phyloP scores from a whole-genome alignment of 2,113 vertebrate species.

The Trichechus manatus region DNA sequence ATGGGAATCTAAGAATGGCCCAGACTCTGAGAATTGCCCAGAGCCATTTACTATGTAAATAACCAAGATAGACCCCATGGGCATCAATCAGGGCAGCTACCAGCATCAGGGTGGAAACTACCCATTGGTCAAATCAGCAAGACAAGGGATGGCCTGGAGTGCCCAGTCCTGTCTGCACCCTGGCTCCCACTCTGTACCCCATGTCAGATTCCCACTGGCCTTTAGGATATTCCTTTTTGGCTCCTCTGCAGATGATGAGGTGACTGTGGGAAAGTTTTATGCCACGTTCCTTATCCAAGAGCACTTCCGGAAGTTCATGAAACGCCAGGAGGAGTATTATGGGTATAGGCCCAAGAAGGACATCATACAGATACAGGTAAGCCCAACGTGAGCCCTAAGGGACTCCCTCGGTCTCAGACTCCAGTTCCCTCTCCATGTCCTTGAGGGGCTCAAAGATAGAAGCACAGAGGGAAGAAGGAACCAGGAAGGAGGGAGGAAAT shows the following conservation, averaged over 20 bases:
- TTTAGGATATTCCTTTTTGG: background rate
- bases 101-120: background rate
- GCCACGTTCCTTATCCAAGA: conserved; percentile 99
- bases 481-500: background rate
- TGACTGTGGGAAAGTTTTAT: conserved; percentile 99
- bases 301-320: conserved; percentile 98
- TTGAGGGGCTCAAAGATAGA: background rate
- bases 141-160: background rate
- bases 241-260: conserved; percentile 94
- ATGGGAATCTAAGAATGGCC: background rate
- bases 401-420: accelerated
- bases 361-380: conserved; percentile 94
- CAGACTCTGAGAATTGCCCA: background rate
- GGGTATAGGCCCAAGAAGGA: conserved; percentile 98
- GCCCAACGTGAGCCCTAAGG: background rate
- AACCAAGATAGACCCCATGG: background rate
- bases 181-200: background rate
- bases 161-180: accelerated
- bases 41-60: background rate
- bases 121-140: background rate
- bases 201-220: background rate
- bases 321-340: conserved; percentile 98
- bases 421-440: background rate
- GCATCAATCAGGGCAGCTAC: background rate
- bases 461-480: too few species aligned